Evolutionary conservation across 2,888 invertebrate species (phyloP).

Genomic region (Parascotia fuliginaria): DNA sequence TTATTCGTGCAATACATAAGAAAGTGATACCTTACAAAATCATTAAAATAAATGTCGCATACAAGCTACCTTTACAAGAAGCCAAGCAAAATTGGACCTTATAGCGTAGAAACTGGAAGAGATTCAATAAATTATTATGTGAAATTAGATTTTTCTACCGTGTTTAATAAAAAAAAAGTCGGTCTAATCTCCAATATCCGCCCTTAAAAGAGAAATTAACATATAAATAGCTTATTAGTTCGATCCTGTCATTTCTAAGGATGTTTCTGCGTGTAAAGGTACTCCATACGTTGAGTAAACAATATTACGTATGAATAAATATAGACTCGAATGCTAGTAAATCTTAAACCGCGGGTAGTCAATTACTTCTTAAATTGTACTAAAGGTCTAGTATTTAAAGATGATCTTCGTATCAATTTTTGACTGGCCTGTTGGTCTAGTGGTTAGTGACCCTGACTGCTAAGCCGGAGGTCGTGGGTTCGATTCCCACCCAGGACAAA

Average conservation of each 20-base stretch:
- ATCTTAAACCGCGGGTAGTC: no score
- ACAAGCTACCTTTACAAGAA: slow-evolving; percentile 15
- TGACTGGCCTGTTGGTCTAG: no score
- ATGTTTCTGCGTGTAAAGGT: background rate
- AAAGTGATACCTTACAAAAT: slow-evolving; percentile 23
- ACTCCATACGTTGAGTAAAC: background rate
- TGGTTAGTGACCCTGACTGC: no score
- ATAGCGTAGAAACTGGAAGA: background rate
- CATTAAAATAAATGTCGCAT: slow-evolving; percentile 42
- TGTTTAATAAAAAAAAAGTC: slow-evolving; percentile 34
- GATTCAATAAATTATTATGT: slow-evolving; percentile 7
- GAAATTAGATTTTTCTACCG: slow-evolving; percentile 27
- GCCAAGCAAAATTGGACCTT: slow-evolving; percentile 25
- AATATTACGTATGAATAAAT: background rate
- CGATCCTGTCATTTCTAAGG: slow-evolving; percentile 10
- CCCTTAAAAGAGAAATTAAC: slow-evolving; percentile 40
- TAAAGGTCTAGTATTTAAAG: no score
- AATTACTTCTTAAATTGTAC: no score
- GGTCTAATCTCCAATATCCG: slow-evolving; percentile 42
- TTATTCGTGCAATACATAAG: slow-evolving; percentile 36
- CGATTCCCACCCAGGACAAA: no score
- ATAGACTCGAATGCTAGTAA: background rate
- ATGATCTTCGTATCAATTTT: no score
- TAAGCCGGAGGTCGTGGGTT: no score
- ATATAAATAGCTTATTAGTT: slow-evolving; percentile 47